A percentile compares a stretch with the other conserved stretches of the same genome.
Conservation (phyloP, 2,888 invertebrate species). For the Agapostemon virescens region DNA sequence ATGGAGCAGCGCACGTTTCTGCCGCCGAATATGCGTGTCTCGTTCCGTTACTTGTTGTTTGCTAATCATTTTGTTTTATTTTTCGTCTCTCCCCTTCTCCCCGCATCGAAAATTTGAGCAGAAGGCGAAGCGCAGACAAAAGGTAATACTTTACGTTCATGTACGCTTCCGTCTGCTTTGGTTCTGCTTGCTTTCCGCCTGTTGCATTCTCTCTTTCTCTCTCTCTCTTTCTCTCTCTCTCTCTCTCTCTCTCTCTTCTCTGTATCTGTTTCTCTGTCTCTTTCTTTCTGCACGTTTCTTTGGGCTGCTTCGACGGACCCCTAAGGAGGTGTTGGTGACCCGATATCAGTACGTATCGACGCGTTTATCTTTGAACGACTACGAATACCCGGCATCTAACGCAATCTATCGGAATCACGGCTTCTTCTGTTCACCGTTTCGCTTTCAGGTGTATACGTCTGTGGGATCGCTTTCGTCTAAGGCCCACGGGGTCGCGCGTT, state of each 20-base stretch:
- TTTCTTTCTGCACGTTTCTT: slow-evolving; percentile 24
- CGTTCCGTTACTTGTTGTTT: slow-evolving; percentile 64
- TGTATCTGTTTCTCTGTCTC: slow-evolving; percentile 21
- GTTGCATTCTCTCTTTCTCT: not conserved
- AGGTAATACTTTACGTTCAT: slow-evolving; percentile 76
- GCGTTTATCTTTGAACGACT: slow-evolving; percentile 31
- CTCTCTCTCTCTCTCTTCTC: slow-evolving; percentile 12
- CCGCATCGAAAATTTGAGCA: slow-evolving; percentile 73
- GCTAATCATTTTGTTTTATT: slow-evolving; percentile 72
- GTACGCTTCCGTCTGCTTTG: slow-evolving; percentile 45
- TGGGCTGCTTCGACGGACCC: not conserved
- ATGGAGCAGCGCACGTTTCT: slow-evolving; percentile 61
- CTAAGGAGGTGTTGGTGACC: slow-evolving; percentile 17
- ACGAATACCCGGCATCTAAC: slow-evolving; percentile 16
- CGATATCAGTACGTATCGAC: slow-evolving; percentile 49
- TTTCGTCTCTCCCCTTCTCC: slow-evolving; percentile 70
- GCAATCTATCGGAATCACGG: not conserved
- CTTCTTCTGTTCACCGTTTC: not conserved
- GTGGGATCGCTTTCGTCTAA: not conserved
- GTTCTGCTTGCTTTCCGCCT: slow-evolving; percentile 11
- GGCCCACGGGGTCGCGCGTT: not conserved
- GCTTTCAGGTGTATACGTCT: slow-evolving; percentile 16
- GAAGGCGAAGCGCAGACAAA: slow-evolving; percentile 76
- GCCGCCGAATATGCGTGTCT: slow-evolving; percentile 66
- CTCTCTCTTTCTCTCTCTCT: not conserved